These are phyloP conservation scores for Rhodeus uyekii DNA, from an alignment of 2,797 vertebrate genomes.

Conservation along the genomic window DNA sequence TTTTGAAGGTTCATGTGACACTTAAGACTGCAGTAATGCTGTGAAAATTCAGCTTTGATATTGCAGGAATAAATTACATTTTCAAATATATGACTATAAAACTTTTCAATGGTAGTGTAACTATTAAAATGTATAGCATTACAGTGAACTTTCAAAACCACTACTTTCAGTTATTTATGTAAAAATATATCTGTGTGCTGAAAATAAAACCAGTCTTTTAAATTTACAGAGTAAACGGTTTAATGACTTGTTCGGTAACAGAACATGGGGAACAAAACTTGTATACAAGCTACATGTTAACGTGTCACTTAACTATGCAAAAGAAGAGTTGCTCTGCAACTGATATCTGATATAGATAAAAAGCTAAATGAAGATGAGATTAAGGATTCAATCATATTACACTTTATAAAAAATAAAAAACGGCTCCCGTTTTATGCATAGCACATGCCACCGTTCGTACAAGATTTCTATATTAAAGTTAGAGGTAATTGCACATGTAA, in stretches of 20 bases:
- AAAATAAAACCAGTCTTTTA: slow-evolving; percentile 29
- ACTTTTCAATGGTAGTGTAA: not conserved
- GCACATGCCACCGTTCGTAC: not conserved
- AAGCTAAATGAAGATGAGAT: slow-evolving; percentile 26
- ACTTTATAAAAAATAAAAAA: slow-evolving; percentile 11
- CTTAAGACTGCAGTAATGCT: not conserved
- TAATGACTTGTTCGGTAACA: slow-evolving; percentile 42
- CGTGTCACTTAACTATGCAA: slow-evolving; percentile 17
- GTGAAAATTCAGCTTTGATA: not conserved
- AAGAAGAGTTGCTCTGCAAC: slow-evolving; percentile 51
- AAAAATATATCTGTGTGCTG: slow-evolving; percentile 8
- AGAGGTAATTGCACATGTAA: slow-evolving; percentile 36
- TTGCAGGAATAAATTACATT: not conserved
- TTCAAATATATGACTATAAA: not conserved
- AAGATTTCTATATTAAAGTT: slow-evolving; percentile 10
- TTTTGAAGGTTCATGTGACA: not conserved
- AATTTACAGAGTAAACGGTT: slow-evolving; percentile 33
- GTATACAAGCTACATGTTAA: not conserved
- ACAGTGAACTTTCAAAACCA: not conserved
- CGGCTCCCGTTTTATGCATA: not conserved
- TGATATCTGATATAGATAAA: slow-evolving; percentile 13
- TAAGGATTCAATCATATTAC: slow-evolving; percentile 2
- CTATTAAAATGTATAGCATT: not conserved
- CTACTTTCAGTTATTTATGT: slow-evolving; percentile 13
- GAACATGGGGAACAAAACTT: not conserved